phyloP scores from a whole-genome alignment of 2,888 invertebrate species.

The Isoperla grammatica region DNA sequence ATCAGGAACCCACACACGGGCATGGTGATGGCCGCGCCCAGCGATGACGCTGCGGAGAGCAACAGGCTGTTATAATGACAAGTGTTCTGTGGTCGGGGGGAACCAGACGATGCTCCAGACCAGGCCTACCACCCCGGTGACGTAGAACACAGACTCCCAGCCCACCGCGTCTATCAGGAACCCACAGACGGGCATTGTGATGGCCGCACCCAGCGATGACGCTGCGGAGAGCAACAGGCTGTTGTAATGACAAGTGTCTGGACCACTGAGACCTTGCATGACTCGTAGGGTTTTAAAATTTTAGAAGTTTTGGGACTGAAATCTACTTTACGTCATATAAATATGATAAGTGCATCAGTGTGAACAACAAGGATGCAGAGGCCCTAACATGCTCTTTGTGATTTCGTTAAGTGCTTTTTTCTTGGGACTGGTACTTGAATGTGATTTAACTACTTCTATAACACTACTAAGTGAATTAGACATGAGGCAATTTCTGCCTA shows the following conservation, averaged over 20 bases:
- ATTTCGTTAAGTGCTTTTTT: no score
- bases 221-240: constrained; percentile 48
- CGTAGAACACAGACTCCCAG: constrained; percentile 88
- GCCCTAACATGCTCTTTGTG: no score
- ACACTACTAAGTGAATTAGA: no score
- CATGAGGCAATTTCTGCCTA: no score
- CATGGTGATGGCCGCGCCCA: constrained; percentile 88
- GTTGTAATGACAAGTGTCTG: not conserved
- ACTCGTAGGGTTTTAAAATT: no score
- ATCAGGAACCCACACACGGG: constrained; percentile 81
- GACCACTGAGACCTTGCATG: no score
- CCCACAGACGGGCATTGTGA: constrained; percentile 84
- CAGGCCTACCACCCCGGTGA: constrained; percentile 66
- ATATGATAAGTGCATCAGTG: no score
- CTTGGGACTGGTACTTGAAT: no score
- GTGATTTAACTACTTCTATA: no score
- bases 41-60: constrained; percentile 63
- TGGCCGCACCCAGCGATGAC: constrained; percentile 84
- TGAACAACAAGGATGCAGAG: no score
- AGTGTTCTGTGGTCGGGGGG: not conserved
- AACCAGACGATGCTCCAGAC: not conserved
- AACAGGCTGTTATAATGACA: constrained; percentile 1
- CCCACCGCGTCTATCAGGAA: constrained; percentile 72
- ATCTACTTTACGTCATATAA: no score
- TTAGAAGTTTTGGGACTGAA: no score